Evolutionary conservation across 2,113 vertebrate species (phyloP), one percentile per base, ranked within the genome.

Genomic region (Menidia beryllina): DNA sequence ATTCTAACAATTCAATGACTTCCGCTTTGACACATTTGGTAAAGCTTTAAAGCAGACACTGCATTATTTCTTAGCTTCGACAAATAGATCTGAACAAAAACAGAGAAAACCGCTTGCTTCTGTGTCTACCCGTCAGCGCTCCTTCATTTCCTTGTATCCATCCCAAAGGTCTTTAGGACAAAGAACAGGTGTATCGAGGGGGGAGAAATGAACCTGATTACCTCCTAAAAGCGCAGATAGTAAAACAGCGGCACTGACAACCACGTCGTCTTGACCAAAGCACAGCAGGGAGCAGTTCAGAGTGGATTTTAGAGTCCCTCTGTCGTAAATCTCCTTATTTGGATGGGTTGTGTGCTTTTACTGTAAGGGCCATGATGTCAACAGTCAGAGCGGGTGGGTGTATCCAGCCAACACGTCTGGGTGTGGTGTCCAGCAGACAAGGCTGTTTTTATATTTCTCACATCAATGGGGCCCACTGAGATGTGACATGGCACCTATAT

Each of bases 381-480:
- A 60, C 59, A 26, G 19, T n/a, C 49, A 48, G 50, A 41, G 17
- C 41, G 52, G 47, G 76, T 73, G 87, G 85, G 89, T 80, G 75
- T 52, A 47, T 23, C 81, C 80, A 51, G 52, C 34, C 49, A 58
- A 81, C 75, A 78, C 57, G 26, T 83, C 65, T 85, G 87, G 90
- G 91, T 88, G 91, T 87, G 88, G 87, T 73, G 82, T 58, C 66
- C 60, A 49, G 26, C 58, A 84, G 73, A 91, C 88, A 90, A 84
- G 77, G 75, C 65, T 69, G 83, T 77, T 91, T 88, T 83, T 86
- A 77, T 91, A 68, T 81, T 86, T 62, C 68, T 85, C 47, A 66
- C 83, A 75, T 88, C 81, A 87, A 74, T 73, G 72, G 53, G 24
- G 54, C 73, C 69, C 78, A 78, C 81, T 76, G 74, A 87, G 75